These are phyloP conservation scores for Drosophila nebulosa DNA, from an alignment of 1,140 invertebrate genomes.

Conservation along the genomic window DNA sequence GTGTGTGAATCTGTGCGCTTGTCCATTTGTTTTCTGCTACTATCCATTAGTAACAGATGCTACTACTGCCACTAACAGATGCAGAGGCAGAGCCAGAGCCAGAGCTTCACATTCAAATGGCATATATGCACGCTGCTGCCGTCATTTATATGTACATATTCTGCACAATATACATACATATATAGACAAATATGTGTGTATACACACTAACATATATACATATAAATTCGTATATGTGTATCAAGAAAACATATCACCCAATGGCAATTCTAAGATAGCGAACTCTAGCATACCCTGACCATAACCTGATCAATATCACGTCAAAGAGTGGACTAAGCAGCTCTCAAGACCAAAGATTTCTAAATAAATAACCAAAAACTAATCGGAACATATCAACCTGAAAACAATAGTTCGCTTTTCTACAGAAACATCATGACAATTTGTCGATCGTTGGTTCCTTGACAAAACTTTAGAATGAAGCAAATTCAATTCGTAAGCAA, in stretches of 20 bases:
- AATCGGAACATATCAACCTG: too few relatives aligned
- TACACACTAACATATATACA: conserved; percentile 24
- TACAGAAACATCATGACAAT: too few relatives aligned
- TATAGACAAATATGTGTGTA: not conserved
- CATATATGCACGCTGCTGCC: conserved; percentile 55
- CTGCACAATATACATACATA: conserved; percentile 20
- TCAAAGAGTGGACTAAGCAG: too few relatives aligned
- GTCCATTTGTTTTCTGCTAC: conserved; percentile 73
- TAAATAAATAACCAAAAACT: too few relatives aligned
- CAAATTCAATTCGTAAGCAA: too few relatives aligned
- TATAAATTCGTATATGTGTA: conserved; percentile 5
- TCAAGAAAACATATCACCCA: conserved; percentile 3
- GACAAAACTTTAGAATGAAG: too few relatives aligned
- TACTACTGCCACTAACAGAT: conserved; percentile 62
- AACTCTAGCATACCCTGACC: not conserved
- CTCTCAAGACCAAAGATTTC: too few relatives aligned
- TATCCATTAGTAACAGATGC: conserved; percentile 76
- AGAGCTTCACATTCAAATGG: conserved; percentile 62
- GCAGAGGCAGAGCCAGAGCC: not conserved
- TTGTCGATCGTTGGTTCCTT: too few relatives aligned
- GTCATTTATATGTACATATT: conserved; percentile 47
- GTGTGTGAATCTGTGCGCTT: conserved; percentile 62
- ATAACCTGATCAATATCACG: not conserved
- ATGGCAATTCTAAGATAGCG: not conserved
- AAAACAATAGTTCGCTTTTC: too few relatives aligned